Base-by-base conservation (phyloP, 2,113 vertebrate species). In the Geococcyx californianus region DNA sequence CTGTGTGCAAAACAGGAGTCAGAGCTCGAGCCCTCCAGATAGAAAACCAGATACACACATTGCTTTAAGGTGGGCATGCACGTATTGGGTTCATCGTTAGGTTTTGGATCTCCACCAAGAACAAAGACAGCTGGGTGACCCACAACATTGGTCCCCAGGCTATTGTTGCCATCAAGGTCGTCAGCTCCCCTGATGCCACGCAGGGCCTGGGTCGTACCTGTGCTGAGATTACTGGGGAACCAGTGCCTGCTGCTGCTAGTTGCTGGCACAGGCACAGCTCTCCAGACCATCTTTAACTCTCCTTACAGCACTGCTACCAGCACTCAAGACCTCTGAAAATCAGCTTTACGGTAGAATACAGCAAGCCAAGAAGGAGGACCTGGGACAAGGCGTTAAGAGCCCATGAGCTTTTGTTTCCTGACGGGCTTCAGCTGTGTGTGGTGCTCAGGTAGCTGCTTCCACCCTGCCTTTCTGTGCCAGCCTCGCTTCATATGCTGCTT, bases 401-500 rank as follows among this genome's bases (percentile, higher is more conserved):
- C 19, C 52, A 4, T 0, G 4, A 89, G 47, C 19, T 79, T 40
- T 42, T 69, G 40, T 29, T 21, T 63, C 52, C 67, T 29, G 62
- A 23, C 1, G 11, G 45, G 36, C 36, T 84, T 26, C 87, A 70
- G 70, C 45, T 70, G 15, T 1, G 0, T 13, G 40, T 2, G 6
- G n/a, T 13, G 42, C 92, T 90, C 11, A 1, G 42, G 36, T 8
- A 38, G 54, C 58, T 14, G 34, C 23, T 23, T 26, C 13, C 24
- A 38, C 6, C 5, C 1, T 24, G 0, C 7, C 16, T 0, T 24
- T 5, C 84, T 3, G 1, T 6, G 40, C 75, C 66, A 10, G 1
- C 9, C 20, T 44, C 7, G 3, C 40, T 34, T 17, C 8, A 11
- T 1, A 33, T 7, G 3, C 21, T 34, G 16, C 13, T 10, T 1